Conservation (phyloP, 2,113 vertebrate species). For the Chaetorhynchus papuensis region DNA sequence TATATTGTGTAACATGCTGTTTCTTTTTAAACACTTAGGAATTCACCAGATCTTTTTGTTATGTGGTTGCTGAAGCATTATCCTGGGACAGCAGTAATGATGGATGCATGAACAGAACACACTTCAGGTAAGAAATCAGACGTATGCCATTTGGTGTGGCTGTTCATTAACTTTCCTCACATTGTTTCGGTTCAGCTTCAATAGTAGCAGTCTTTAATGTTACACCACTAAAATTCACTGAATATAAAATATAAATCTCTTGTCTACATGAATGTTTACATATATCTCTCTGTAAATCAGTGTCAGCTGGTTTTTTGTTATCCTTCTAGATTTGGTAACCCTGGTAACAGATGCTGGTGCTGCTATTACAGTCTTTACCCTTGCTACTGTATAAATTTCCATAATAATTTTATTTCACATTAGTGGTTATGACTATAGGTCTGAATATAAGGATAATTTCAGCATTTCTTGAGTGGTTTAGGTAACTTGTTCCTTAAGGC, state of each 20-base stretch:
- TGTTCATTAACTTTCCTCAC: slow-evolving; percentile 10
- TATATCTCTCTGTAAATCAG: background rate
- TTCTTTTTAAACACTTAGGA: slow-evolving; percentile 34
- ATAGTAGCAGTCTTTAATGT: background rate
- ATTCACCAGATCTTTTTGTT: background rate
- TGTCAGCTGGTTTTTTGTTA: background rate
- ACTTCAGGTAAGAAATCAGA: slow-evolving; percentile 35
- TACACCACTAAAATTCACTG: background rate
- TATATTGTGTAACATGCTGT: background rate
- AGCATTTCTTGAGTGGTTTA: background rate
- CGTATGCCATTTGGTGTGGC: background rate
- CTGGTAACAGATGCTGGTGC: background rate
- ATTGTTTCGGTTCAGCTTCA: slow-evolving; percentile 8
- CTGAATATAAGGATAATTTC: background rate
- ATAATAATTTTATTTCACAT: background rate
- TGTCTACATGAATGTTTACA: background rate
- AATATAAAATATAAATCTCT: background rate
- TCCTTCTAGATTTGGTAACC: background rate
- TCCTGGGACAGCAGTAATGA: background rate
- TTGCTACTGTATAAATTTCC: background rate
- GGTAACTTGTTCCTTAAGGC: background rate
- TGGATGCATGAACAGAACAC: slow-evolving; percentile 16
- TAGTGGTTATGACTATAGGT: background rate
- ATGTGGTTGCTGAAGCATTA: background rate
- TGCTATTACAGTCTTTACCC: background rate